Conservation (phyloP, 2,888 invertebrate species). For the Chloroclysta siterata region DNA sequence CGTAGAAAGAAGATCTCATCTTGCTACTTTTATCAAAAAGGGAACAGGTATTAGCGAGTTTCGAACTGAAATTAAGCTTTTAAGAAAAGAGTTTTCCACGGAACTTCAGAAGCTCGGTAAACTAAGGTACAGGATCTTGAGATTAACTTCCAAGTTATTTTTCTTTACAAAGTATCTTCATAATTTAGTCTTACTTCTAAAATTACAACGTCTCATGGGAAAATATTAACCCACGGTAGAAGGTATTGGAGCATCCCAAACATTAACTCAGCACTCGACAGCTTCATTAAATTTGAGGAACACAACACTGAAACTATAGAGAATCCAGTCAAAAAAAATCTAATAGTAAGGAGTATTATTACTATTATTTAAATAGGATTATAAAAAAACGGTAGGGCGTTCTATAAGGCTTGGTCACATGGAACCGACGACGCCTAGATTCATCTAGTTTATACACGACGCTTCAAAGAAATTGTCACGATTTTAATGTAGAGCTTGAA, state of each 20-base stretch:
- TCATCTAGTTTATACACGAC: too few species aligned
- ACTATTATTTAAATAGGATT: too few species aligned
- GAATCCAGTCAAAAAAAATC: background rate
- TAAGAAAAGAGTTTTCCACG: slow-evolving; percentile 35
- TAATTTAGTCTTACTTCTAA: slow-evolving; percentile 15
- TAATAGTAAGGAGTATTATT: too few species aligned
- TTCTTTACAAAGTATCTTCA: slow-evolving; percentile 18
- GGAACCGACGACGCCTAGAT: too few species aligned
- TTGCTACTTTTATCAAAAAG: slow-evolving; percentile 33
- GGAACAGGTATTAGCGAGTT: slow-evolving; percentile 39
- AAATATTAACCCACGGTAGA: background rate
- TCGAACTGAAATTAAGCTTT: slow-evolving; percentile 41
- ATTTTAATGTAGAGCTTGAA: too few species aligned
- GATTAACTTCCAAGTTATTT: slow-evolving; percentile 24
- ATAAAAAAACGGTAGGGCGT: too few species aligned
- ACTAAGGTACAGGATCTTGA: slow-evolving; percentile 24
- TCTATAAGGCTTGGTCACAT: too few species aligned
- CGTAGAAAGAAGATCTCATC: slow-evolving; percentile 27
- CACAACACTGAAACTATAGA: background rate
- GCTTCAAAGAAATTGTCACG: too few species aligned
- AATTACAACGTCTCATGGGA: background rate
- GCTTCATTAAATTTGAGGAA: background rate
- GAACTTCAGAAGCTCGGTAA: slow-evolving; percentile 36
- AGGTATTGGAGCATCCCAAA: background rate
- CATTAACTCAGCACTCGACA: too few species aligned